phyloP scores from a whole-genome alignment of 2,888 invertebrate species.

The Agrotis ipsilon region DNA sequence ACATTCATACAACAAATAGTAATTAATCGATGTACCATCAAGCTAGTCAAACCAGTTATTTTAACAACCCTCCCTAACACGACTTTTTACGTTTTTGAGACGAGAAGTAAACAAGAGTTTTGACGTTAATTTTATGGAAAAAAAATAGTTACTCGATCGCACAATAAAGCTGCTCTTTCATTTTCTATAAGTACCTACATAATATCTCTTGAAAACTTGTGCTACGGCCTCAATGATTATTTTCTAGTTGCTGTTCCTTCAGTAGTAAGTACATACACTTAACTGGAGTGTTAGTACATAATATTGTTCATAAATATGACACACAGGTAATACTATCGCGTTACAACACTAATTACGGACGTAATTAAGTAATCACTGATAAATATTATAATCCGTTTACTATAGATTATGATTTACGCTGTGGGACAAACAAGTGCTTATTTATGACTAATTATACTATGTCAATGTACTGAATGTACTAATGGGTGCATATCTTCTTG shows the following conservation, averaged over 20 bases:
- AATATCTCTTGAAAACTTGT: too few species aligned
- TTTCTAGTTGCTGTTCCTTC: not conserved
- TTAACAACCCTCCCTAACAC: too few species aligned
- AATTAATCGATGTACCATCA: too few species aligned
- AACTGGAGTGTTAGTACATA: not conserved
- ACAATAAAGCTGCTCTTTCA: too few species aligned
- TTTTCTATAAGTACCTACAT: too few species aligned
- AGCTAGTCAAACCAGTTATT: too few species aligned
- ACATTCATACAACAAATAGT: too few species aligned
- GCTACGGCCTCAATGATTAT: too few species aligned
- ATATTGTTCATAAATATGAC: constrained; percentile 5
- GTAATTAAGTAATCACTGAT: constrained; percentile 30
- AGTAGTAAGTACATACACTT: not conserved
- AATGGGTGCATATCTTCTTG: not conserved
- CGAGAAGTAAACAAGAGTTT: too few species aligned
- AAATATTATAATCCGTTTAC: constrained; percentile 38
- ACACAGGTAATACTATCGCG: not conserved
- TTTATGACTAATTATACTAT: not conserved
- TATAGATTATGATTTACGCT: constrained; percentile 28
- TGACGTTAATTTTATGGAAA: too few species aligned
- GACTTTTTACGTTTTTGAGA: too few species aligned
- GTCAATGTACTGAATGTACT: constrained; percentile 21
- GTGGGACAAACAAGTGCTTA: constrained; percentile 39
- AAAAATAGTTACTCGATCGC: too few species aligned
- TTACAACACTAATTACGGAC: constrained; percentile 10